Base-by-base conservation (phyloP, 2,113 vertebrate species). In the Nematolebias whitei region DNA sequence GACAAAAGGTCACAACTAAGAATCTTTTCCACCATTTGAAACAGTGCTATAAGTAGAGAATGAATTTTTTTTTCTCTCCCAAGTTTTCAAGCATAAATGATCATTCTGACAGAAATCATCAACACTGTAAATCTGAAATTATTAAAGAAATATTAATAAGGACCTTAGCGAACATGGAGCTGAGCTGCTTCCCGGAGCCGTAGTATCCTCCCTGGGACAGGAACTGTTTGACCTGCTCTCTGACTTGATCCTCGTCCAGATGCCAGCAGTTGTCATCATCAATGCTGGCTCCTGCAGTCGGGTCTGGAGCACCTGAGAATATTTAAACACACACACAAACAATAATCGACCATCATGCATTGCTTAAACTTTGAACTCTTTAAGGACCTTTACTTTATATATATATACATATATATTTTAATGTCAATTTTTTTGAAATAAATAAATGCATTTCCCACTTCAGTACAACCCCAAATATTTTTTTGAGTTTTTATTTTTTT, bases 151-250 rank as follows among this genome's bases (percentile, higher is more conserved):
- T 18, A 18, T 22, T 4, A 44, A 51, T 24, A 15, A 5, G 2
- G 89, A 99, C 98, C 98, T 99, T 99, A 70, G 98, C 96, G 73
- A 99, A 99, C 98, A 99, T 99, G 87, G 98, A 99, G 90, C 96
- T 99, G 82, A 99, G 96, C 77, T 99, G 98, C 89, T 99, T 99
- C 71, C 97, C 98, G 22, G 98, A 97, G 82, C 98, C 95, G 47
- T 98, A 99, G 92, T 99, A 98, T 63, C 98, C 96, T 74, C 97
- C 98, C 91, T 99, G 98, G 51, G 98, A 98, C 58, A 99, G 93
- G 88, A 99, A 99, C 84, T 98, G 94, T 85, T 98, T 99, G 89
- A 99, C 98, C 83, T 99, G 98, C 90, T 99, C 98, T 84, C 96
- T 91, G 76, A 99, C 98, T 81, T 99, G 98, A 69, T 99, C 98